phyloP scores from a whole-genome alignment of 2,888 invertebrate genomes.

The Norana najaformis region DNA sequence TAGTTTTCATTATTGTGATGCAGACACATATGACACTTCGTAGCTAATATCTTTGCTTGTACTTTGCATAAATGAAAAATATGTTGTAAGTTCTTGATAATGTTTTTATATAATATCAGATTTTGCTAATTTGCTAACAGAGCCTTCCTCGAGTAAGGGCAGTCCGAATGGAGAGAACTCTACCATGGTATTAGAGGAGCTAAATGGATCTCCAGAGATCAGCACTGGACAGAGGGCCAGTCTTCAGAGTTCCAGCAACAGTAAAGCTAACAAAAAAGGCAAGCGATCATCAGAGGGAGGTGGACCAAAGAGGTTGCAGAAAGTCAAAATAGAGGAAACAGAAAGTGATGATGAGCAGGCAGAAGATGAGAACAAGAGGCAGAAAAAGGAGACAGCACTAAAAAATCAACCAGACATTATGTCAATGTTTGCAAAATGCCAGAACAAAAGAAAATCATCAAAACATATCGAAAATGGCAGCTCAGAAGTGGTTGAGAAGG shows the following conservation, averaged over 20 bases:
- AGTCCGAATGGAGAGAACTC: background rate
- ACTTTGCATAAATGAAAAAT: background rate
- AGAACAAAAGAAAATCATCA: slow-evolving; percentile 27
- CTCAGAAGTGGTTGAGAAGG: background rate
- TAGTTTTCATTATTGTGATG: background rate
- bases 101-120: background rate
- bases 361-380: background rate
- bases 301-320: background rate
- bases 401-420: slow-evolving; percentile 31
- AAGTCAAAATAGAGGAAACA: background rate
- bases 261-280: background rate
- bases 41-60: background rate
- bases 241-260: background rate
- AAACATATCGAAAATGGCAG: background rate
- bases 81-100: background rate
- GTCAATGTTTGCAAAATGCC: slow-evolving; percentile 31
- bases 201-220: background rate
- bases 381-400: background rate
- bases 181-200: background rate
- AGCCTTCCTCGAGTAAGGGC: background rate
- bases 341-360: background rate
- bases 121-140: slow-evolving; percentile 5
- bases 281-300: background rate
- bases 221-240: background rate
- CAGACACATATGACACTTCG: background rate